These are phyloP conservation scores for Labroides dimidiatus DNA, from an alignment of 2,797 vertebrate genomes.

Conservation along the genomic window DNA sequence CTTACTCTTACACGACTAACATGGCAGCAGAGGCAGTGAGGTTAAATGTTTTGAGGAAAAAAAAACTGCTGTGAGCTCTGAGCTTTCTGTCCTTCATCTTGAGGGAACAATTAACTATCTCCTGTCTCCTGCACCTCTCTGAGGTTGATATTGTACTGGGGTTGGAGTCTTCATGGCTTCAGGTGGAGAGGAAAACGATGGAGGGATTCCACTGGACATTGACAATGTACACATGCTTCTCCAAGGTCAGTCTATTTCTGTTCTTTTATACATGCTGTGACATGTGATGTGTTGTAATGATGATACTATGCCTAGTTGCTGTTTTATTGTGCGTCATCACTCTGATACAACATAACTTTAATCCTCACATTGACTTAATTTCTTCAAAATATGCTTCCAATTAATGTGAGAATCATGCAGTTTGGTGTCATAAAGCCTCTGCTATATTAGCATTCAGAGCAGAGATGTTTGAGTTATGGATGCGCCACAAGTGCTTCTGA, in stretches of 20 bases:
- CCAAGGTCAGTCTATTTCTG: constrained; percentile 86
- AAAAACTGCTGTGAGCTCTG: background rate
- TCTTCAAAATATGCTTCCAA: background rate
- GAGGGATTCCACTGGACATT: constrained; percentile 83
- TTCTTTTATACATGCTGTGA: constrained; percentile 20
- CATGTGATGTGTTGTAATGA: constrained; percentile 14
- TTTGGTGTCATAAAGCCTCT: background rate
- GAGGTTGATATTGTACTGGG: background rate
- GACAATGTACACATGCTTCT: constrained; percentile 88
- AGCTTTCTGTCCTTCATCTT: background rate
- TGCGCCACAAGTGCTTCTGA: no score
- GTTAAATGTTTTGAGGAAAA: background rate
- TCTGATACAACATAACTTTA: background rate
- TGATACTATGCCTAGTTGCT: background rate
- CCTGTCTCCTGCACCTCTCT: background rate
- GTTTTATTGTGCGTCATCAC: background rate
- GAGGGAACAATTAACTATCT: background rate
- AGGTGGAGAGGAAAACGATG: constrained; percentile 71
- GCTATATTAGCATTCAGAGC: background rate
- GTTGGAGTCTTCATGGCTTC: constrained; percentile 83
- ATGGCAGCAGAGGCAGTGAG: constrained; percentile 9
- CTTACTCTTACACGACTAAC: constrained; percentile 43
- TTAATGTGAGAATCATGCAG: background rate
- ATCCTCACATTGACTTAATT: background rate
- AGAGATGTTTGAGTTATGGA: background rate